Conservation (phyloP, 2,888 invertebrate species). For the Matsumyia berberina region DNA sequence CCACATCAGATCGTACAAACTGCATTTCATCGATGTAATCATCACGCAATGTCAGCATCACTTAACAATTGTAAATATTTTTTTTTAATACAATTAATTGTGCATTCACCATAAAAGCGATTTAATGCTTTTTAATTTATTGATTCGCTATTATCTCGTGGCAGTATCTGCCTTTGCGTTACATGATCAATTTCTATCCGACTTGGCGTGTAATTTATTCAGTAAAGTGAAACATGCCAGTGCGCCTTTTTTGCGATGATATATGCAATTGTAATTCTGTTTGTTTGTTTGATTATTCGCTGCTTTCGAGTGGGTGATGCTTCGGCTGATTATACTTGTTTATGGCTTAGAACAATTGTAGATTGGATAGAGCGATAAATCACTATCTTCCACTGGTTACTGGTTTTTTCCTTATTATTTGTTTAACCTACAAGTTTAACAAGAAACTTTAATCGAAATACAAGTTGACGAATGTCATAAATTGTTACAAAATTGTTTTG, state of each 20-base stretch:
- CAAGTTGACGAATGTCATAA: constrained; percentile 17
- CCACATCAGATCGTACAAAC: background rate
- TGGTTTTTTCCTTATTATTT: constrained; percentile 1
- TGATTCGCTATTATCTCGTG: constrained; percentile 6
- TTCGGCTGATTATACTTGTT: constrained; percentile 49
- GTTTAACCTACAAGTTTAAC: constrained; percentile 5
- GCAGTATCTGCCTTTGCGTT: constrained; percentile 19
- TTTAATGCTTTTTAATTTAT: constrained; percentile 46
- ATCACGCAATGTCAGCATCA: constrained; percentile 40
- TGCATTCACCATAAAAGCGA: constrained; percentile 24
- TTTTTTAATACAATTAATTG: background rate
- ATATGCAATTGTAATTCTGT: constrained; percentile 32
- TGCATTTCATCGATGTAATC: constrained; percentile 12
- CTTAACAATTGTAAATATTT: constrained; percentile 2
- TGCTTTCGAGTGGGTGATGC: constrained; percentile 46
- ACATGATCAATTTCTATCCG: constrained; percentile 22
- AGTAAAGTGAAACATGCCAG: constrained; percentile 34
- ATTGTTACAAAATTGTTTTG: constrained; percentile 5
- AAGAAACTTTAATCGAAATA: constrained; percentile 11
- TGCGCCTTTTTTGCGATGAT: constrained; percentile 31
- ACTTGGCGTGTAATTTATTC: constrained; percentile 48
- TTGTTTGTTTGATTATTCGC: constrained; percentile 12
- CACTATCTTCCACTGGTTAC: constrained; percentile 2
- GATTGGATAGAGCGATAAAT: constrained; percentile 45
- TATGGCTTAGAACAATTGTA: constrained; percentile 48